phyloP scores from a whole-genome alignment of 2,888 invertebrate genomes.

The Watsonalla binaria region DNA sequence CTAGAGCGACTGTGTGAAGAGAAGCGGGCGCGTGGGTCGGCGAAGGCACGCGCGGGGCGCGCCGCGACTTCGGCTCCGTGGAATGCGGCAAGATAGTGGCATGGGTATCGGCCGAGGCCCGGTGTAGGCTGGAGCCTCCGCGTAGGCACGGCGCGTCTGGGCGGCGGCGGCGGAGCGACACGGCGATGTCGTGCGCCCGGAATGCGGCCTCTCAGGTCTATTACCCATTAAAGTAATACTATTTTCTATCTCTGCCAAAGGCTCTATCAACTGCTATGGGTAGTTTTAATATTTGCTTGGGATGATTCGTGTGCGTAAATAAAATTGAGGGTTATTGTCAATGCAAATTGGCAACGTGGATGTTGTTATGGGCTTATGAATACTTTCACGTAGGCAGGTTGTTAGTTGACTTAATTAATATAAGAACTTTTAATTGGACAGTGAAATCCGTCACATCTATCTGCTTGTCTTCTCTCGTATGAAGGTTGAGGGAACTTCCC shows the following conservation, averaged over 20 bases:
- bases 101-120: conserved; percentile 36
- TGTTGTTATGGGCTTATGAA: too few species aligned
- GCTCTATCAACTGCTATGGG: conserved; percentile 3
- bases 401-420: too few species aligned
- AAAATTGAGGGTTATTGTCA: too few species aligned
- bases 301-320: too few species aligned
- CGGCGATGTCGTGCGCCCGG: conserved; percentile 25
- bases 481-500: too few species aligned
- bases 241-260: conserved; percentile 42
- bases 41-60: conserved; percentile 77
- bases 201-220: conserved; percentile 54
- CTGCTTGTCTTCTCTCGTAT: too few species aligned
- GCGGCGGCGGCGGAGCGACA: conserved; percentile 24
- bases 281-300: too few species aligned
- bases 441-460: too few species aligned
- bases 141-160: conserved; percentile 34
- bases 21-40: conserved; percentile 85
- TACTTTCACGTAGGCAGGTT: too few species aligned
- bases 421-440: too few species aligned
- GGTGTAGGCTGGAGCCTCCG: conserved; percentile 49
- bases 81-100: conserved; percentile 68
- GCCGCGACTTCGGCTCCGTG: conserved; percentile 73
- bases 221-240: conserved; percentile 40
- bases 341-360: too few species aligned
- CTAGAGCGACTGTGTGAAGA: conserved; percentile 57